Conservation (phyloP, 2,113 vertebrate genomes). For the Pangasianodon hypophthalmus region DNA sequence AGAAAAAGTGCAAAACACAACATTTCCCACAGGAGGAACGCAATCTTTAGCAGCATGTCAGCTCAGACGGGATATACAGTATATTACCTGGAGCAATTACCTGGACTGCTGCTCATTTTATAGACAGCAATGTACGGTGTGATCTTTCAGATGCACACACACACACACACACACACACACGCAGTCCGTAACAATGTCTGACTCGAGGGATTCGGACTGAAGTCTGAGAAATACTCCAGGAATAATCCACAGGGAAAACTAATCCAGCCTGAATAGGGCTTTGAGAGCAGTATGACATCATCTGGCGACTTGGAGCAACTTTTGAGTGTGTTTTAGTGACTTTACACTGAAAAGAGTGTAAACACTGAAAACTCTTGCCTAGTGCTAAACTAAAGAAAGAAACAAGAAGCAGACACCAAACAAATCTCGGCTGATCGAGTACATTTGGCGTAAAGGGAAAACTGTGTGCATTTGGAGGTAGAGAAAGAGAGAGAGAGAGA, state of each 20-base stretch:
- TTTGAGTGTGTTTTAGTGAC: not conserved
- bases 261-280: not conserved
- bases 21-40: not conserved
- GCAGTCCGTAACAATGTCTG: not conserved
- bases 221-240: not conserved
- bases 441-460: not conserved
- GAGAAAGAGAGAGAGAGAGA: not conserved
- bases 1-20: not conserved
- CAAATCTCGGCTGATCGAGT: not conserved
- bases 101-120: constrained; percentile 3
- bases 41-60: not conserved
- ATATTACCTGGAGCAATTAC: not conserved
- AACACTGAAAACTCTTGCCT: not conserved
- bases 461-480: not conserved
- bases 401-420: not conserved
- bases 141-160: not conserved
- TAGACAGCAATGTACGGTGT: not conserved
- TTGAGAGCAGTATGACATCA: not conserved
- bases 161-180: not conserved
- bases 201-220: not conserved
- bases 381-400: not conserved
- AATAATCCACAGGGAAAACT: not conserved
- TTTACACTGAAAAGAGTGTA: not conserved
- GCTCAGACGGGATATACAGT: not conserved
- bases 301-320: not conserved